Evolutionary conservation across 2,113 vertebrate genomes (phyloP), one percentile per base, ranked within the genome.

Genomic region (Callorhinus ursinus): DNA sequence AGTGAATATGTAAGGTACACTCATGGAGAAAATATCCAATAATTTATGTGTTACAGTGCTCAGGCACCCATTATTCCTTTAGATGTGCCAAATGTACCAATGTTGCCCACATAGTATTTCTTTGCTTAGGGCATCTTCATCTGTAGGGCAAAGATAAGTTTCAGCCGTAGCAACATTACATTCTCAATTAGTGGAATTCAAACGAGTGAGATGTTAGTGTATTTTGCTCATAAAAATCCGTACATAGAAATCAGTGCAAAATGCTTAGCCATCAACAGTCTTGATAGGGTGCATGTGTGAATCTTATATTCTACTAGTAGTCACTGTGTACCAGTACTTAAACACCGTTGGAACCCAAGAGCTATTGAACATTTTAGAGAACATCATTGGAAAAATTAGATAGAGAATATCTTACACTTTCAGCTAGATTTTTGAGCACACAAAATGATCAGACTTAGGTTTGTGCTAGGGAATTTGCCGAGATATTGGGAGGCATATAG

Each of bases 101-200:
- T 22, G 15, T 2, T 49, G 55, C 33, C 46, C 39, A 85, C 8
- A 21, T 28, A n/a, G 46, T 28, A 59, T 77, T 57, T 87, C 81
- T 93, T 88, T 90, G 31, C 74, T 96, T 90, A 76, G 83, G 26
- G 77, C 87, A 55, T 88, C 65, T 90, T 88, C 12, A 65, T 55
- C 21, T 18, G 59, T 14, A 92, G 19, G 11, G 24, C 69, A 96
- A 93, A 85, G 65, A 72, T 95, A 90, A 57, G 80, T 65, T 89
- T 90, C 7, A 86, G 39, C 4, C 8, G 33, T 67, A 69, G 61
- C 7, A 87, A 81, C 14, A 77, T 76, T 69, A 85, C 22, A 39
- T 88, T 76, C 39, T 96, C 42, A 49, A 53, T 88, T 36, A 89
- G 63, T 85, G 16, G 42, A 92, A 90, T 92, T 95, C 49, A 93